A percentile compares a stretch with the other conserved stretches of the same genome.
Evolutionary conservation across 2,888 invertebrate genomes (phyloP).

Genomic region (Metopia argyrocephala): DNA sequence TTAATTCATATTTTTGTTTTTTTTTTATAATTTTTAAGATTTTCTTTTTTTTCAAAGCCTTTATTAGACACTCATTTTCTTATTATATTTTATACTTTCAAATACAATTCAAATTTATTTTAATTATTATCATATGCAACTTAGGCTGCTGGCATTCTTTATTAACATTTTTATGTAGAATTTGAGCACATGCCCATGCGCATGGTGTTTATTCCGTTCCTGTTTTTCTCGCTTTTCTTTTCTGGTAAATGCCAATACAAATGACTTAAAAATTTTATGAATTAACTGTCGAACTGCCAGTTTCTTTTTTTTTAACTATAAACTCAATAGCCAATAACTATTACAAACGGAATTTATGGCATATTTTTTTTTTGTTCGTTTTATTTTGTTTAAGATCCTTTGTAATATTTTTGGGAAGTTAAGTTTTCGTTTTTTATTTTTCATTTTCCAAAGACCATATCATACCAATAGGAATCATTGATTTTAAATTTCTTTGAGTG

Average conservation of each 20-base stretch:
- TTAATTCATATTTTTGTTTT: background rate
- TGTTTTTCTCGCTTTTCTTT: background rate
- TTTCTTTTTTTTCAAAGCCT: background rate
- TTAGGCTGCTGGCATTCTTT: conserved; percentile 28
- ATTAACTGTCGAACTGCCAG: background rate
- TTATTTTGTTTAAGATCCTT: background rate
- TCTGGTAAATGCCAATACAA: background rate
- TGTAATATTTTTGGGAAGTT: background rate
- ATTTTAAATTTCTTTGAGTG: conserved; percentile 41
- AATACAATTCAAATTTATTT: conserved; percentile 23
- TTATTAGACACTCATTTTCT: background rate
- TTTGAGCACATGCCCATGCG: background rate
- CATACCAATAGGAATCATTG: conserved; percentile 54
- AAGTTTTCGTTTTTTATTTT: background rate
- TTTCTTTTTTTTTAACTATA: background rate
- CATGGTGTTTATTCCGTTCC: too few relatives aligned
- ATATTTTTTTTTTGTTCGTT: background rate
- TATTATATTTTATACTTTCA: background rate
- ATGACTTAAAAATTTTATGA: background rate
- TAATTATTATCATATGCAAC: conserved; percentile 42
- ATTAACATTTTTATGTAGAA: conserved; percentile 1
- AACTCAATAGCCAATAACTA: conserved; percentile 16
- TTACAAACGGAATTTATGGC: conserved; percentile 56
- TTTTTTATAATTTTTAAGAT: conserved; percentile 15
- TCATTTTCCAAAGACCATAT: background rate